Evolutionary conservation across 1,140 invertebrate genomes (phyloP).

Genomic region (Neodiprion pinetum): DNA sequence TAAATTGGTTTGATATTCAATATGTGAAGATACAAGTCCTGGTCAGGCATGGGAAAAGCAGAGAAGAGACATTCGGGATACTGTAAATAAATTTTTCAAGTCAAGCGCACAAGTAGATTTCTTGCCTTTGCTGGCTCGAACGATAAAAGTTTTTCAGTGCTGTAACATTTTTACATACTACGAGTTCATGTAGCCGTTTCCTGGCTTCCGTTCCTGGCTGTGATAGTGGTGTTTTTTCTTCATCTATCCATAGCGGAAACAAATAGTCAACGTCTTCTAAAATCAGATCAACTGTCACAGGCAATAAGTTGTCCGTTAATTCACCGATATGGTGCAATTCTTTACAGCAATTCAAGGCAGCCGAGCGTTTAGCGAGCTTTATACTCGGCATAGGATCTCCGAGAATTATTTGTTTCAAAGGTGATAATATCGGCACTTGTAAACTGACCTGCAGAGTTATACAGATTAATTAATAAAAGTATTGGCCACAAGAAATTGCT

Average conservation of each 20-base stretch:
- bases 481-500: neutral
- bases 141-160: neutral
- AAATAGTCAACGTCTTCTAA: conserved; percentile 50
- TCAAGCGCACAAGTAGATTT: conserved; percentile 21
- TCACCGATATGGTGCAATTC: conserved; percentile 76
- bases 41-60: conserved; percentile 51
- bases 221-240: conserved; percentile 43
- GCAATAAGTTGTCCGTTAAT: conserved; percentile 79
- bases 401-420: conserved; percentile 33
- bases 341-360: conserved; percentile 79
- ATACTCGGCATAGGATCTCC: conserved; percentile 61
- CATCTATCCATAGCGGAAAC: conserved; percentile 63
- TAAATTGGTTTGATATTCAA: conserved; percentile 67
- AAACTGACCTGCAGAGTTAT: conserved; percentile 41
- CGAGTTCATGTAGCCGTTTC: conserved; percentile 75
- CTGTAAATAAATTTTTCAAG: conserved; percentile 43
- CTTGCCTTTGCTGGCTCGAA: neutral
- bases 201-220: conserved; percentile 73
- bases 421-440: conserved; percentile 47
- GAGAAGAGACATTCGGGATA: conserved; percentile 56
- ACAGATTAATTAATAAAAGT: neutral
- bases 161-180: conserved; percentile 28
- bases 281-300: conserved; percentile 52
- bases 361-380: conserved; percentile 79
- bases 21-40: conserved; percentile 64